Evolutionary conservation across 2,888 invertebrate species (phyloP), one percentile per base, ranked within the genome.

Genomic region (Hoplodrina blanda): DNA sequence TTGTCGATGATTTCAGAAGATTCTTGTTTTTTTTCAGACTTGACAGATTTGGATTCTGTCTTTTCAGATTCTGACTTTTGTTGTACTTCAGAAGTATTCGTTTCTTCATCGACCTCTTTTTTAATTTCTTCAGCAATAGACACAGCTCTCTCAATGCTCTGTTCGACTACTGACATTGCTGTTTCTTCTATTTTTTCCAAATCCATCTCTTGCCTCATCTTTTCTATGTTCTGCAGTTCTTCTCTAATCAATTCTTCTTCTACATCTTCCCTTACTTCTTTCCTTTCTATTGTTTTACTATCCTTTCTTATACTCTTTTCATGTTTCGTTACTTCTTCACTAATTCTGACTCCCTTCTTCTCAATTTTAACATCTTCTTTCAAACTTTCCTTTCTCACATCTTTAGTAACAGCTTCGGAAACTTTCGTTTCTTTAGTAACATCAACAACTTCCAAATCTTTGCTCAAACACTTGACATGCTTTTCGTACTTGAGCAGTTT

Each of bases 131-230:
- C 88, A 19, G 94, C 89, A 0, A 94, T 90, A 2, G 90, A 89
- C 0, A 94, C 78, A 57, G 95, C 94, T 81, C 89, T 91, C 72
- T 91, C 88, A 46, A 95, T 91, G 61, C 91, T 96, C 50, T 94
- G 91, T 60, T 92, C 91, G 0, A 94, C 93, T 74, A 95, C 69
- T 56, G 86, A 80, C 30, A 85, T 71, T 0, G 95, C 96, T 13
- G 92, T 92, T 77, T 89, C 85, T 86, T 95, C 92, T 66, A 96
- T 92, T 25, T 84, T 90, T 49, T 90, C 82, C 19, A 93, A 77
- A 78, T 93, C 90, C 6, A 91, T 89, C 41, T 91, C 89, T 59
- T 87, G 82, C 62, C 85, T 89, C 80, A 88, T 88, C 53, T 85
- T 86, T 19, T 90, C 85, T 70, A 88, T 86, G 56, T 85, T 84